phyloP scores from a whole-genome alignment of 2,888 invertebrate species.

The Rhamphomyia laevipes region DNA sequence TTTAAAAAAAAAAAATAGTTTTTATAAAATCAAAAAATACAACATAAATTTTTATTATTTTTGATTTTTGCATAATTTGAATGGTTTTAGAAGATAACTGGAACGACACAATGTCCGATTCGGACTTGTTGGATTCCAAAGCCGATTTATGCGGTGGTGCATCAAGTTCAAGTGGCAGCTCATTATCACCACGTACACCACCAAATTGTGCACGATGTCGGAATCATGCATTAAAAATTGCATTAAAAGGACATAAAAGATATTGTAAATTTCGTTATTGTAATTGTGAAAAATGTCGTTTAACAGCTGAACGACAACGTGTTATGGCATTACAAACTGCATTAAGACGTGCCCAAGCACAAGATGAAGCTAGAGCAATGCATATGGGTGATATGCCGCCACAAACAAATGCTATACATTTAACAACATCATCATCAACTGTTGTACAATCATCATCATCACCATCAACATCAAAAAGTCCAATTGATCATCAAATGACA shows the following conservation, averaged over 20 bases:
- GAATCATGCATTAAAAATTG: slow-evolving; percentile 80
- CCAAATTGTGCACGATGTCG: slow-evolving; percentile 89
- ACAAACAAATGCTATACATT: slow-evolving; percentile 40
- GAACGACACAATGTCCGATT: slow-evolving; percentile 40
- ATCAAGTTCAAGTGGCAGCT: slow-evolving; percentile 42
- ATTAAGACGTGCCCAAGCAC: slow-evolving; percentile 68
- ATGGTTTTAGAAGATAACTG: slow-evolving; percentile 37
- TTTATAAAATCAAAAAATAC: too few relatives aligned
- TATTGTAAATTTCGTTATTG: slow-evolving; percentile 81
- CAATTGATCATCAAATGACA: slow-evolving; percentile 30
- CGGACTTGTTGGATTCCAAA: slow-evolving; percentile 43
- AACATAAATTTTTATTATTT: too few relatives aligned
- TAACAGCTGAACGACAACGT: slow-evolving; percentile 75
- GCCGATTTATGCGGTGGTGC: slow-evolving; percentile 41
- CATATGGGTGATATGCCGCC: slow-evolving; percentile 42
- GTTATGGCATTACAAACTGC: slow-evolving; percentile 87
- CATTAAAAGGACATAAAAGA: slow-evolving; percentile 83
- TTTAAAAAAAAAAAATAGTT: too few relatives aligned
- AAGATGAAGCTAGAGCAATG: slow-evolving; percentile 58
- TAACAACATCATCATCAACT: slow-evolving; percentile 40
- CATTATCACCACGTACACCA: slow-evolving; percentile 60
- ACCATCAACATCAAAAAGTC: slow-evolving; percentile 11
- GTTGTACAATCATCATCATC: slow-evolving; percentile 1
- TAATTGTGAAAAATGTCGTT: slow-evolving; percentile 72
- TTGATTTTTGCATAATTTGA: slow-evolving; percentile 14